phyloP scores from a whole-genome alignment of 2,888 invertebrate genomes.

The Tetranychus piercei region DNA sequence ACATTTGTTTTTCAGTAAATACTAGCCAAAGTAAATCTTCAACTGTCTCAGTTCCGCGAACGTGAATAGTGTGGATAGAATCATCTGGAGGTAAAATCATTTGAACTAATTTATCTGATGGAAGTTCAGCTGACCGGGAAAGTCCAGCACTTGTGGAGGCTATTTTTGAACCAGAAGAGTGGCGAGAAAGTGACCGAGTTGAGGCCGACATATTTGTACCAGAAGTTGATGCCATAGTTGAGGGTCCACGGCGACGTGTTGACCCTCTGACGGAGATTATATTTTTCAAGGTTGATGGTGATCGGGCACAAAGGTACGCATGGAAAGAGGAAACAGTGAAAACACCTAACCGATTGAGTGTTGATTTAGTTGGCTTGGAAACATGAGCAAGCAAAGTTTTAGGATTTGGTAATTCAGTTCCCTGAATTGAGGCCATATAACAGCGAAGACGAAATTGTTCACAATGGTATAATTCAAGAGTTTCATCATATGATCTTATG shows the following conservation, averaged over 20 bases:
- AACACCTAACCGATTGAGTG: slow-evolving; percentile 80
- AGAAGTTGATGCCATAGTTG: neutral
- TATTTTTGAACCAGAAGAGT: neutral
- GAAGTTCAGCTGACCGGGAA: slow-evolving; percentile 10
- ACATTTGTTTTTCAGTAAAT: slow-evolving; percentile 73
- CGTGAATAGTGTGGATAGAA: slow-evolving; percentile 42
- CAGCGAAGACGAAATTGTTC: slow-evolving; percentile 88
- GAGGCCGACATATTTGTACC: neutral
- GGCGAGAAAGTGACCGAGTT: slow-evolving; percentile 12
- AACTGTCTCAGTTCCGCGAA: slow-evolving; percentile 79
- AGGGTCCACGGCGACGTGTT: slow-evolving; percentile 46
- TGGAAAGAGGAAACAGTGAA: slow-evolving; percentile 96
- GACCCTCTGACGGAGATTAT: slow-evolving; percentile 72
- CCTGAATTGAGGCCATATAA: slow-evolving; percentile 85
- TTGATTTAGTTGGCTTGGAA: slow-evolving; percentile 80
- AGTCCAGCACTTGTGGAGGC: neutral
- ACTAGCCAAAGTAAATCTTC: slow-evolving; percentile 84
- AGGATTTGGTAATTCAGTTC: slow-evolving; percentile 70
- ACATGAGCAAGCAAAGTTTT: slow-evolving; percentile 89
- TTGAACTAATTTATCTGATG: slow-evolving; percentile 7
- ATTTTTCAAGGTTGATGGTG: slow-evolving; percentile 77
- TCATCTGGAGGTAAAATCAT: slow-evolving; percentile 12
- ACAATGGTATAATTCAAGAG: slow-evolving; percentile 81
- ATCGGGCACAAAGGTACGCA: slow-evolving; percentile 87
- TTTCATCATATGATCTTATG: slow-evolving; percentile 90